Conservation (phyloP, 2,888 invertebrate genomes). For the Gastracanthus pulcherrimus region DNA sequence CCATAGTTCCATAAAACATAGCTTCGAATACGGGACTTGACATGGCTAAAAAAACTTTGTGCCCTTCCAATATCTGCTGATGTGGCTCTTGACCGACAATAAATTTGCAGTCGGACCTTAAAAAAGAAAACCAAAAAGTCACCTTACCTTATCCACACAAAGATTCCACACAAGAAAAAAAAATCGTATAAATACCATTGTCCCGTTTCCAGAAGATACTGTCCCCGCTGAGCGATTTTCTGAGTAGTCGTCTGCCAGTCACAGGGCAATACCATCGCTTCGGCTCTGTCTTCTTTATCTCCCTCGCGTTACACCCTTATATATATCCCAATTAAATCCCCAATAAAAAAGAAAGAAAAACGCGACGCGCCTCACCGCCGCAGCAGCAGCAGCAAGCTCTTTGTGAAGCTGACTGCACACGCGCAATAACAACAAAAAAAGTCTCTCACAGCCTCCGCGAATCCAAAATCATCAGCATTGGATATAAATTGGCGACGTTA, state of each 20-base stretch:
- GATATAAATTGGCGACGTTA: no score
- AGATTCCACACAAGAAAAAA: background rate
- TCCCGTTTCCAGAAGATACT: constrained; percentile 86
- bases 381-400: no score
- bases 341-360: no score
- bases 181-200: constrained; percentile 80
- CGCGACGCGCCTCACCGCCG: no score
- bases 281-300: no score
- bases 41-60: constrained; percentile 91
- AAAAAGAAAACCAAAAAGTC: background rate
- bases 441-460: no score
- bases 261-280: constrained; percentile 75
- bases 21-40: constrained; percentile 91
- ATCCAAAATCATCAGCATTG: no score
- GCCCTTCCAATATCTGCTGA: constrained; percentile 86
- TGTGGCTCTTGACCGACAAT: constrained; percentile 87
- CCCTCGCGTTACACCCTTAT: no score
- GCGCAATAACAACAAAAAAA: no score
- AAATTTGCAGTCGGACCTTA: constrained; percentile 86
- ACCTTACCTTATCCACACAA: no score
- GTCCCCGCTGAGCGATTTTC: constrained; percentile 85
- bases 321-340: no score
- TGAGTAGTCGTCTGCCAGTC: constrained; percentile 89
- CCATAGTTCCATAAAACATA: constrained; percentile 92
- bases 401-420: no score